A percentile compares a stretch with the other conserved stretches of the same genome.
These are phyloP conservation scores for Entelurus aequoreus DNA, from an alignment of 2,113 vertebrate species.

Conservation along the genomic window DNA sequence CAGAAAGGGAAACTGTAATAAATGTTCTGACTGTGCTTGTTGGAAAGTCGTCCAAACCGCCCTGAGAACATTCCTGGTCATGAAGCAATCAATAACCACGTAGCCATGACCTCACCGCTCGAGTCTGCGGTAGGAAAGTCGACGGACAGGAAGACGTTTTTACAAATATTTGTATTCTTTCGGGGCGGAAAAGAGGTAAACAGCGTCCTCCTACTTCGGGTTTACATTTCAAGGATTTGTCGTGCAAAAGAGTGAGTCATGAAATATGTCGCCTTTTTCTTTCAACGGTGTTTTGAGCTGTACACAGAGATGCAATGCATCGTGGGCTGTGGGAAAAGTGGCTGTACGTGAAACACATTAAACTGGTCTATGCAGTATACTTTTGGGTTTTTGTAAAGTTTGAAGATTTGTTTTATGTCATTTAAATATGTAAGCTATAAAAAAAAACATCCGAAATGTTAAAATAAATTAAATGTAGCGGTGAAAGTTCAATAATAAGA, in stretches of 20 bases:
- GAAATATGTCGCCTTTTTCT: conserved; percentile 51
- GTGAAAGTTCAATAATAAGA: too few relatives aligned
- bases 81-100: conserved; percentile 19
- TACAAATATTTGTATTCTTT: background rate
- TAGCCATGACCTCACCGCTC: conserved; percentile 31
- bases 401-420: too few relatives aligned
- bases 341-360: conserved; percentile 69
- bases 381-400: background rate
- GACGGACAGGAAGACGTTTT: background rate
- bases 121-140: conserved; percentile 19
- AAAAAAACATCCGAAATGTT: too few relatives aligned
- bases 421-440: too few relatives aligned
- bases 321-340: conserved; percentile 60
- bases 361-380: conserved; percentile 71
- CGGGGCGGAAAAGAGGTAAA: background rate
- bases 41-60: background rate
- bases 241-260: conserved; percentile 37
- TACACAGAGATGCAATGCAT: conserved; percentile 61
- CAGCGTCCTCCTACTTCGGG: conserved; percentile 2
- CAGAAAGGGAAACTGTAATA: background rate
- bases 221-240: conserved; percentile 15
- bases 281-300: conserved; percentile 39
- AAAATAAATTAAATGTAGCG: too few relatives aligned
- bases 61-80: conserved; percentile 16
- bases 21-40: background rate